phyloP scores from a whole-genome alignment of 1,140 invertebrate species.

The Tetranychus cinnabarinus region DNA sequence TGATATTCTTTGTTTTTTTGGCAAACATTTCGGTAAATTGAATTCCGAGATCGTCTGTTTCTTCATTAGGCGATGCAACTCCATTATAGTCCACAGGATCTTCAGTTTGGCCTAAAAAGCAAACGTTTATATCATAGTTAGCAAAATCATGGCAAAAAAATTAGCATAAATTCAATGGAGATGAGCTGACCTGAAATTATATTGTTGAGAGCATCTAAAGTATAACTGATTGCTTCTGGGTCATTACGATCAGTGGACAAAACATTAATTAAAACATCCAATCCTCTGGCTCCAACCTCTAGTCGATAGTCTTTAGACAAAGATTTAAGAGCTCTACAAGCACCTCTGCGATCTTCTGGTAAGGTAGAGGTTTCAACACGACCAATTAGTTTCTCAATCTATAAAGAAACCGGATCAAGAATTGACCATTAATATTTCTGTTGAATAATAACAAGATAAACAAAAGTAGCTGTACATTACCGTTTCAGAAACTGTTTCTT shows the following conservation, averaged over 20 bases:
- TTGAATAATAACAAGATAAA: no score
- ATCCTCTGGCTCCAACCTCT: conserved; percentile 83
- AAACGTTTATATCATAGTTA: background rate
- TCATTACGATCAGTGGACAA: conserved; percentile 38
- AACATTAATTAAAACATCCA: conserved; percentile 49
- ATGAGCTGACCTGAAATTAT: conserved; percentile 53
- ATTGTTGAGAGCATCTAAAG: conserved; percentile 72
- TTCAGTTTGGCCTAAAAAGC: background rate
- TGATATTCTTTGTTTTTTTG: conserved; percentile 66
- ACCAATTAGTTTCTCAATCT: conserved; percentile 81
- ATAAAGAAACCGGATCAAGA: conserved; percentile 6
- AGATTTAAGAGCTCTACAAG: conserved; percentile 77
- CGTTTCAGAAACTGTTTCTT: no score
- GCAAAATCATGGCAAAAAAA: background rate
- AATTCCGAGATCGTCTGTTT: conserved; percentile 38
- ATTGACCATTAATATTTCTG: no score
- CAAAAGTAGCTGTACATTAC: no score
- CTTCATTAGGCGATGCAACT: conserved; percentile 4
- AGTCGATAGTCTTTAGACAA: conserved; percentile 75
- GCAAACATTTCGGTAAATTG: conserved; percentile 98
- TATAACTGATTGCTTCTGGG: conserved; percentile 71
- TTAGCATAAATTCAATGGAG: background rate
- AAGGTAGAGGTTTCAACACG: conserved; percentile 71
- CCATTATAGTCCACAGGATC: background rate
- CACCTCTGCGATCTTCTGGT: conserved; percentile 81